Evolutionary conservation across 2,797 vertebrate species (phyloP).

Genomic region (Leptodactylus fallax): DNA sequence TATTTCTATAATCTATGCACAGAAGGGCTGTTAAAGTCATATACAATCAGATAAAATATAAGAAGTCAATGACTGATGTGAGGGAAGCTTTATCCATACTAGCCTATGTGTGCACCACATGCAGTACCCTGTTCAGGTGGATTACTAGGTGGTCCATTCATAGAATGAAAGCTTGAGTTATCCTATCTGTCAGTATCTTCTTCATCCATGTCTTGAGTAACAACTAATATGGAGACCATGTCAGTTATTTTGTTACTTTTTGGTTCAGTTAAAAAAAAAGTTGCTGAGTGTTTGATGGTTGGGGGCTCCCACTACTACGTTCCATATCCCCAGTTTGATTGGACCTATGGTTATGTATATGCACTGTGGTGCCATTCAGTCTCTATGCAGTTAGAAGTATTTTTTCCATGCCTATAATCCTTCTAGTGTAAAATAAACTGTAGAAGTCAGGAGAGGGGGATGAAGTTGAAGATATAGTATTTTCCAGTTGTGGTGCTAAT

Average conservation of each 20-base stretch:
- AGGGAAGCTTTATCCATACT: constrained; percentile 11
- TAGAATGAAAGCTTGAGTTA: background rate
- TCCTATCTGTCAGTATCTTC: background rate
- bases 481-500: too few species aligned
- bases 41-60: constrained; percentile 74
- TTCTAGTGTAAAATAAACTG: background rate
- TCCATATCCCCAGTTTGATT: too few species aligned
- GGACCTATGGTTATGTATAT: too few species aligned
- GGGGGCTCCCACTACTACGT: too few species aligned
- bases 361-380: too few species aligned
- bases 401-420: background rate
- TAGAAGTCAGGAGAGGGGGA: background rate
- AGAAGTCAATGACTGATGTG: constrained; percentile 15
- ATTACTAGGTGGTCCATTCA: constrained; percentile 17
- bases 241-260: background rate
- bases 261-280: too few species aligned
- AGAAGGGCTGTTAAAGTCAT: constrained; percentile 75
- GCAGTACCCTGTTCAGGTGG: background rate
- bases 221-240: background rate
- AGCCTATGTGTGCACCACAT: background rate
- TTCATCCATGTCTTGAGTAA: background rate
- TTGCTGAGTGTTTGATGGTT: too few species aligned
- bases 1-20: background rate
- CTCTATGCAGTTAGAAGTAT: background rate
- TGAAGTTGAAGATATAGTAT: background rate